A percentile compares a stretch with the other conserved stretches of the same genome.
Evolutionary conservation across 2,888 invertebrate species (phyloP).

Genomic region (Pachymerium ferrugineum): DNA sequence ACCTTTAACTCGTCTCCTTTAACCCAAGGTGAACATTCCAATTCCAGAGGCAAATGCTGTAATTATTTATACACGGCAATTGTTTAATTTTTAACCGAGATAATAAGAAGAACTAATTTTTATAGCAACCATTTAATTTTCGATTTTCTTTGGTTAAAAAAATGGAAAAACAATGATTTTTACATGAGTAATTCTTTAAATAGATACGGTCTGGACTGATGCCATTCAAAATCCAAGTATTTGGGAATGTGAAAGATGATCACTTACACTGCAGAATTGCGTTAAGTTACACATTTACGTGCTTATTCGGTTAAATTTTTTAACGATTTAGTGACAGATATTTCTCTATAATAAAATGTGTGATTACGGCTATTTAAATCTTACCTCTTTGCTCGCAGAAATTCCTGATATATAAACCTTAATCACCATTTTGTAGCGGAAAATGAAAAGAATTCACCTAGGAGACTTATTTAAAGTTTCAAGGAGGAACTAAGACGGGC

Average conservation of each 20-base stretch:
- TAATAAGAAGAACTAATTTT: too few species aligned
- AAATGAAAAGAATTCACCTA: background rate
- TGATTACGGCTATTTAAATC: slow-evolving; percentile 42
- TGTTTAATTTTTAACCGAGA: too few species aligned
- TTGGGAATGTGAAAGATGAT: slow-evolving; percentile 19
- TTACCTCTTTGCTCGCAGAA: slow-evolving; percentile 90
- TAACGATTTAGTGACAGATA: too few species aligned
- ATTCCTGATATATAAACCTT: slow-evolving; percentile 88
- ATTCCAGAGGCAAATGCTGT: too few species aligned
- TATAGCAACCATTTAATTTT: too few species aligned
- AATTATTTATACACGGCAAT: too few species aligned
- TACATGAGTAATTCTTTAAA: background rate
- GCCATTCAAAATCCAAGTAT: background rate
- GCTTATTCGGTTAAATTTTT: too few species aligned
- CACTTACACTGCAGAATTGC: background rate
- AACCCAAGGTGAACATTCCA: too few species aligned
- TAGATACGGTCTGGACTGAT: background rate
- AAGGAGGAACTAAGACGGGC: slow-evolving; percentile 12
- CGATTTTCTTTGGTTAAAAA: too few species aligned
- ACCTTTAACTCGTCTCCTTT: too few species aligned
- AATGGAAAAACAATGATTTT: too few species aligned
- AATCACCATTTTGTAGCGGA: slow-evolving; percentile 63
- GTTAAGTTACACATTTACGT: slow-evolving; percentile 17
- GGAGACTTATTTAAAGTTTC: slow-evolving; percentile 19
- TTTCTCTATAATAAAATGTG: background rate